Base-by-base conservation (phyloP, 2,888 invertebrate genomes). In the Morpho achilles region DNA sequence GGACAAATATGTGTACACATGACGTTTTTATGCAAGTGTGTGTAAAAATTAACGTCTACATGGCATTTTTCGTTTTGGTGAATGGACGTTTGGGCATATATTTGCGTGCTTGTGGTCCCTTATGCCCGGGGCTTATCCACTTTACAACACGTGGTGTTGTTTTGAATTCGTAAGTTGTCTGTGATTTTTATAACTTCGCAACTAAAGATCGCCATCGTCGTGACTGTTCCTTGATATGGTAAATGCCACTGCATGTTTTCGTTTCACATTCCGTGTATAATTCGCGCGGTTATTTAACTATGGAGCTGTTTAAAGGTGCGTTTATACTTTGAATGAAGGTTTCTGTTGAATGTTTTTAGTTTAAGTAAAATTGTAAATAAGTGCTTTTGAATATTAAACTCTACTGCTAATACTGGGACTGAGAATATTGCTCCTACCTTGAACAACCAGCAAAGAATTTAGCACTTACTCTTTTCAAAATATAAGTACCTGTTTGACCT, bases 91-190 rank as follows among this genome's bases (percentile, higher is more conserved):
- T 56, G 48, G 47, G 59, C 16, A 16, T 53, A 62, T 47, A 66
- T 43, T 64, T 8, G 39, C n/a, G n/a, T 45, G 56, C 47, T 50
- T 54, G 16, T 16, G 57, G 9, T 39, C 10, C 23, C 32, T 8
- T 52, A 55, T 10, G 50, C 9, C n/a, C 48, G 56, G 63, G 64
- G 48, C 53, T 58, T 60, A n/a, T 45, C 8, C 16, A 44, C 44
- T 56, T 42, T 54, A 49, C 44, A 53, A 57, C 60, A 62, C 60
- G 62, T 62, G 62, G 16, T 46, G 58, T 64, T 71, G 71, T 71
- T 74, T 69, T 69, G 72, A 66, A 69, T 68, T 56, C 39, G 62
- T 66, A 55, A 67, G 63, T 68, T 71, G 66, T 71, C 60, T 32
- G 32, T 65, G 62, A 65, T 59, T 56, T 62, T 63, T 62, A 48